phyloP scores from a whole-genome alignment of 2,888 invertebrate genomes.

The Drosophila pseudotakahashii region DNA sequence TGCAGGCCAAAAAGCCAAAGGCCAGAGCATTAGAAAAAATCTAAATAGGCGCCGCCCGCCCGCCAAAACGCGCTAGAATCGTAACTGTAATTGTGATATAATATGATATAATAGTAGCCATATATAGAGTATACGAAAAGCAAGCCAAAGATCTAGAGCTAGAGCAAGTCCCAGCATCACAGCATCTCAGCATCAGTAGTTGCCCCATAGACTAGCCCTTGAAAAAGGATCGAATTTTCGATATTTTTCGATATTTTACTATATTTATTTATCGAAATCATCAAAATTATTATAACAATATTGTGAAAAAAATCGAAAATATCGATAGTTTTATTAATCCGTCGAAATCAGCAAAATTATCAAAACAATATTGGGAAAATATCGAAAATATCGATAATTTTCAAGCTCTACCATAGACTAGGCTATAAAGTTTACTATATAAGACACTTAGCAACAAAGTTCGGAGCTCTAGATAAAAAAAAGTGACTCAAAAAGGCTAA shows the following conservation, averaged over 20 bases:
- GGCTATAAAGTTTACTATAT: slow-evolving; percentile 25
- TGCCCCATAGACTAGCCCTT: slow-evolving; percentile 18
- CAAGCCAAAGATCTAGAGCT: slow-evolving; percentile 11
- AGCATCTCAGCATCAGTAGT: slow-evolving; percentile 39
- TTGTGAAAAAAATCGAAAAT: no score
- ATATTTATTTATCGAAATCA: no score
- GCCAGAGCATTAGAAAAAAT: slow-evolving; percentile 37
- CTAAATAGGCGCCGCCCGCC: slow-evolving; percentile 44
- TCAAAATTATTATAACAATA: no score
- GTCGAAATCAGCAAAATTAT: no score
- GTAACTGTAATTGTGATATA: slow-evolving; percentile 35
- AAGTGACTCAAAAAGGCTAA: slow-evolving; percentile 2
- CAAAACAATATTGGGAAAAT: no score
- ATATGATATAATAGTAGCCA: slow-evolving; percentile 36
- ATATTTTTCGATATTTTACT: no score
- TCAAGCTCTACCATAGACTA: slow-evolving; percentile 16
- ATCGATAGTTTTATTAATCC: no score
- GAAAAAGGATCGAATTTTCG: no score
- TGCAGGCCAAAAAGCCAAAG: slow-evolving; percentile 37
- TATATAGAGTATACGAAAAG: slow-evolving; percentile 32
- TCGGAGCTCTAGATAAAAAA: slow-evolving; percentile 29
- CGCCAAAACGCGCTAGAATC: slow-evolving; percentile 53
- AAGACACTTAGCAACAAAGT: slow-evolving; percentile 19
- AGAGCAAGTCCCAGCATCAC: slow-evolving; percentile 41
- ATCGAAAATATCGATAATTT: no score